Percentiles rank a stretch among this genome's conserved stretches.
These are phyloP conservation scores for Todiramphus chloris DNA, from an alignment of 2,113 vertebrate species.

Conservation along the genomic window DNA sequence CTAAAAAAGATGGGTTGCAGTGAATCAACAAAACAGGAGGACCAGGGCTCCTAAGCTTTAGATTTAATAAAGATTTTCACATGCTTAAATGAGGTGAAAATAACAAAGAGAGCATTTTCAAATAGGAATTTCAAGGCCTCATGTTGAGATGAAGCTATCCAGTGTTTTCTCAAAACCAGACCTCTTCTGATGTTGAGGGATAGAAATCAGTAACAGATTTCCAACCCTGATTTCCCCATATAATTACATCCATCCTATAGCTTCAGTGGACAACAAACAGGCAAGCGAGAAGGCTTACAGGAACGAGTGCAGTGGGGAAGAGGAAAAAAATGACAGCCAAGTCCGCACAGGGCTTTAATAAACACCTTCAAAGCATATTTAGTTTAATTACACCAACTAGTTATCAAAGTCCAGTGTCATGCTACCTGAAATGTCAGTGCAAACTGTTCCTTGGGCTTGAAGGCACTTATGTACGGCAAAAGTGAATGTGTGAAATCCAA, in stretches of 20 bases:
- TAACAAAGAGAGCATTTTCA: not conserved
- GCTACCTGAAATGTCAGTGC: constrained; percentile 32
- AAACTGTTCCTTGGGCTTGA: not conserved
- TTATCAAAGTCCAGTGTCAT: not conserved
- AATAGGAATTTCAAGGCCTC: not conserved
- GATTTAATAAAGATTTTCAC: not conserved
- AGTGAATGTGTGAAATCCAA: constrained; percentile 10
- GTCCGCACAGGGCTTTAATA: not conserved
- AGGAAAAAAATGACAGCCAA: not conserved
- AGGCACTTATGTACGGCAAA: not conserved
- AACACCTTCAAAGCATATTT: not conserved
- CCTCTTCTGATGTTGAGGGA: not conserved
- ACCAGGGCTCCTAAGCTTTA: not conserved
- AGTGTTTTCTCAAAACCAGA: not conserved
- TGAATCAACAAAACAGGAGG: not conserved
- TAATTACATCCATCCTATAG: not conserved
- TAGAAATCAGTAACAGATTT: not conserved
- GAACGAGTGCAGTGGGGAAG: not conserved
- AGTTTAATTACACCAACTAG: not conserved
- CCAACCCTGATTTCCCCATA: not conserved
- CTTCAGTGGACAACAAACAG: not conserved
- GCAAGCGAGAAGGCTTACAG: not conserved
- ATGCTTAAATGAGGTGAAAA: not conserved
- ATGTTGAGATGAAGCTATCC: not conserved
- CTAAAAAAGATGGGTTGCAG: not conserved